Percentiles rank a stretch among this genome's conserved stretches.
Conservation (phyloP, 64 coral and sea anemone species). For the Hydrozoanthus tunicans region DNA sequence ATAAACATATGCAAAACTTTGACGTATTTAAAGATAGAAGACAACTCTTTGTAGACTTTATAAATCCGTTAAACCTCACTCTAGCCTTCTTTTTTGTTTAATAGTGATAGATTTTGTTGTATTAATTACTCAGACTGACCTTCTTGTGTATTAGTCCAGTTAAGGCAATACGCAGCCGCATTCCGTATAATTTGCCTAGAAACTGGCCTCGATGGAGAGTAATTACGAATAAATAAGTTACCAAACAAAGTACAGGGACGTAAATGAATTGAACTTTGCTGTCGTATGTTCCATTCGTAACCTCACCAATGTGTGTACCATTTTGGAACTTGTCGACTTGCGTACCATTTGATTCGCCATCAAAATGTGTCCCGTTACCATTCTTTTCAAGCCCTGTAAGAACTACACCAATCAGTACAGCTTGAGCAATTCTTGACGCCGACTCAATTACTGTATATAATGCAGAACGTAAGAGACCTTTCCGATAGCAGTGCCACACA, state of each 20-base stretch:
- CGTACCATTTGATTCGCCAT: no score
- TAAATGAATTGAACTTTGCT: slow-evolving; percentile 31
- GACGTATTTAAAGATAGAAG: no score
- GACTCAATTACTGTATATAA: slow-evolving; percentile 22
- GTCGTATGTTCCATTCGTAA: background rate
- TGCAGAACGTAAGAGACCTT: slow-evolving; percentile 14
- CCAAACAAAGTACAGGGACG: slow-evolving; percentile 7
- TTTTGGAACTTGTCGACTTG: no score
- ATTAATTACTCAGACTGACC: background rate
- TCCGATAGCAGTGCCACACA: slow-evolving; percentile 20
- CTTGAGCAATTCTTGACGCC: slow-evolving; percentile 29
- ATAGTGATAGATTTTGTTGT: no score
- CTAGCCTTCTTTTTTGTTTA: no score
- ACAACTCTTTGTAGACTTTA: no score
- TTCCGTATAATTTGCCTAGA: slow-evolving; percentile 35
- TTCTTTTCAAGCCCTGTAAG: slow-evolving; percentile 30
- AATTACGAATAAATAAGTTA: slow-evolving; percentile 17
- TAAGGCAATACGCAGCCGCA: slow-evolving; percentile 27
- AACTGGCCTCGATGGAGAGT: slow-evolving; percentile 33
- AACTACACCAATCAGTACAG: slow-evolving; percentile 32
- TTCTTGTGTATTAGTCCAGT: slow-evolving; percentile 33
- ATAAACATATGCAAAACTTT: no score
- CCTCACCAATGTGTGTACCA: no score
- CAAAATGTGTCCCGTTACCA: no score
- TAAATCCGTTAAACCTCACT: no score